These are phyloP conservation scores for Taurulus bubalis DNA, from an alignment of 2,113 vertebrate species.

Conservation along the genomic window DNA sequence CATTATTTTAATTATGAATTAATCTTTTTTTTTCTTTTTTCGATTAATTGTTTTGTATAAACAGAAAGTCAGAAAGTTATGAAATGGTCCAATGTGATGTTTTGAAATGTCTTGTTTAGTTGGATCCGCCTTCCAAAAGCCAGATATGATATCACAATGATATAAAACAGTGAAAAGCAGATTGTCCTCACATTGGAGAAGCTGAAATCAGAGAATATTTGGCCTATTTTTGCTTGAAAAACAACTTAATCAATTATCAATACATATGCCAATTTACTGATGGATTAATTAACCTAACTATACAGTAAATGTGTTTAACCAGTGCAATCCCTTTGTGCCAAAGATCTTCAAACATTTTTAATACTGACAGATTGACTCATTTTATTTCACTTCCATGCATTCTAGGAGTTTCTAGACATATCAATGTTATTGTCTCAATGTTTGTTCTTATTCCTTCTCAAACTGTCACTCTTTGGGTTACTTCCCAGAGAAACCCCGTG, in stretches of 20 bases:
- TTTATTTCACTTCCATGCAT: neutral
- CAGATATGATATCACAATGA: neutral
- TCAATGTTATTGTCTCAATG: conserved; percentile 7
- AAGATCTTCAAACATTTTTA: neutral
- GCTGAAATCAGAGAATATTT: neutral
- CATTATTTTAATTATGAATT: neutral
- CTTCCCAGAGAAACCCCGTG: conserved; percentile 55
- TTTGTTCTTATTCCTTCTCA: conserved; percentile 35
- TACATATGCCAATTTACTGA: neutral
- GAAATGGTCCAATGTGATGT: neutral
- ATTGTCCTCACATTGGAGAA: neutral
- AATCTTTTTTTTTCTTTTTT: neutral
- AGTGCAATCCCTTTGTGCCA: neutral
- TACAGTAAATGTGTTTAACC: neutral
- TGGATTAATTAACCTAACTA: neutral
- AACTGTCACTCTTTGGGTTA: conserved; percentile 50
- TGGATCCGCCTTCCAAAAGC: neutral
- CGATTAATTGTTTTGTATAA: neutral
- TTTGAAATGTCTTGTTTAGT: neutral
- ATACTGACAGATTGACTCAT: neutral
- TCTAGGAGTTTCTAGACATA: neutral
- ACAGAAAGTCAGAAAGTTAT: neutral
- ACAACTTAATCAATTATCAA: neutral
- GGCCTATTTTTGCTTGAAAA: neutral
- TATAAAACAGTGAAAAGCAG: neutral